Evolutionary conservation across 2,113 vertebrate species (phyloP), one percentile per base, ranked within the genome.

Genomic region (Bolborhynchus lineola): DNA sequence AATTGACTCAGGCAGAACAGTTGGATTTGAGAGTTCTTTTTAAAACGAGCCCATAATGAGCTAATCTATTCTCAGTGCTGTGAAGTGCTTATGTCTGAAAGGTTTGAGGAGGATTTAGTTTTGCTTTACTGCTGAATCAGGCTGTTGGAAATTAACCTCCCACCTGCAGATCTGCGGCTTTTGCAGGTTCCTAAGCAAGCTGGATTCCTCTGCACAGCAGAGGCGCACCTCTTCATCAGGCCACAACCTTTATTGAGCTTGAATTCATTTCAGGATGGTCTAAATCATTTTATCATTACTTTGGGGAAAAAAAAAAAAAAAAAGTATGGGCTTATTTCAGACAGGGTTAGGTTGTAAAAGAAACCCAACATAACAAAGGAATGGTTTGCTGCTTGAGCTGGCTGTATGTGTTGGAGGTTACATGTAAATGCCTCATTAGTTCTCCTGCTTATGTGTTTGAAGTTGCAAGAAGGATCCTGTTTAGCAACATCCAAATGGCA

Each of bases 131-230:
- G 81, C 87, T 95, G 91, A 86, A 79, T 90, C 74, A 91, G 83
- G 44, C 67, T 87, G 63, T 13, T 69, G 60, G 74, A 93, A 97
- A 91, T 93, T 78, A 96, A 44, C 53, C 39, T 95, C 74, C 63
- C 29, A 74, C 64, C 31, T 71, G 41, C 77, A 86, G 72, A 69
- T 80, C 42, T 0, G 0, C 1, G 2, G 55, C 68, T 95, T 69
- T 86, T 5, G 6, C 35, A 72, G 81, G 41, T 26, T 95, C 55
- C 87, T 69, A 19, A 70, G 26, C 41, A 74, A 79, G 41, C 65
- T 92, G 68, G 35, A 64, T 83, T 88, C 50, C 55, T 74, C 78
- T 86, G 52, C 33, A 2, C 24, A 44, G 52, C 0, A 2, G 82
- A 85, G 50, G 26, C 39, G 52, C 39, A 21, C 37, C 49, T 74